Conservation (phyloP, 1,140 invertebrate species). For the Delia radicum region DNA sequence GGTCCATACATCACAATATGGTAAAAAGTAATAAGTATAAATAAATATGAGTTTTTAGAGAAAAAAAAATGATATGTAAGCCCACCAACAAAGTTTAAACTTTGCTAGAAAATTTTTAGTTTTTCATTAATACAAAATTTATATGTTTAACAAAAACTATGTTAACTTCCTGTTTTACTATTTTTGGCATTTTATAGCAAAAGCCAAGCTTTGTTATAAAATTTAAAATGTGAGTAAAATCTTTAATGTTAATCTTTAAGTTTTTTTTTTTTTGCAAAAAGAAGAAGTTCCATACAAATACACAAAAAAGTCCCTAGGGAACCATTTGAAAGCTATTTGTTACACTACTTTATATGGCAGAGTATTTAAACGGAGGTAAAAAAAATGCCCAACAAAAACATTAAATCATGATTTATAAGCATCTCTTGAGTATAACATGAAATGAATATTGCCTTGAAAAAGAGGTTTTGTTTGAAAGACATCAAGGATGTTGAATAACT, state of each 20-base stretch:
- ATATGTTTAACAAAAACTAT: too few relatives aligned
- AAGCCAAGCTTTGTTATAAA: neutral
- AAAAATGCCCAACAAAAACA: neutral
- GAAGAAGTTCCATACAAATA: neutral
- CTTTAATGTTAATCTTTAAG: neutral
- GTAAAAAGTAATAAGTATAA: too few relatives aligned
- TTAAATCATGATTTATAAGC: conserved; percentile 6
- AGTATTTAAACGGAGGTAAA: neutral
- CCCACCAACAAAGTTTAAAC: neutral
- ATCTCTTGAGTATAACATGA: conserved; percentile 9
- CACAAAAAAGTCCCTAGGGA: neutral
- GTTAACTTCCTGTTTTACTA: neutral
- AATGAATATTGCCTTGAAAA: too few relatives aligned
- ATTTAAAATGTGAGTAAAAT: neutral
- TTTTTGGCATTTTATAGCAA: neutral
- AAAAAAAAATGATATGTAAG: too few relatives aligned
- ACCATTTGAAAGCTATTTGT: conserved; percentile 19
- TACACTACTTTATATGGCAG: conserved; percentile 13
- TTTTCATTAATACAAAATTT: neutral
- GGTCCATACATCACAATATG: too few relatives aligned
- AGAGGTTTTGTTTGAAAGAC: too few relatives aligned
- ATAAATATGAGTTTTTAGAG: too few relatives aligned
- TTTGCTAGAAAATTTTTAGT: neutral
- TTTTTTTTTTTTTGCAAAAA: too few relatives aligned
- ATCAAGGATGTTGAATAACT: too few relatives aligned